Base-by-base conservation (phyloP, 30 jellyfish, hydroid and myxozoan genomes). In the Hydra vulgaris region DNA sequence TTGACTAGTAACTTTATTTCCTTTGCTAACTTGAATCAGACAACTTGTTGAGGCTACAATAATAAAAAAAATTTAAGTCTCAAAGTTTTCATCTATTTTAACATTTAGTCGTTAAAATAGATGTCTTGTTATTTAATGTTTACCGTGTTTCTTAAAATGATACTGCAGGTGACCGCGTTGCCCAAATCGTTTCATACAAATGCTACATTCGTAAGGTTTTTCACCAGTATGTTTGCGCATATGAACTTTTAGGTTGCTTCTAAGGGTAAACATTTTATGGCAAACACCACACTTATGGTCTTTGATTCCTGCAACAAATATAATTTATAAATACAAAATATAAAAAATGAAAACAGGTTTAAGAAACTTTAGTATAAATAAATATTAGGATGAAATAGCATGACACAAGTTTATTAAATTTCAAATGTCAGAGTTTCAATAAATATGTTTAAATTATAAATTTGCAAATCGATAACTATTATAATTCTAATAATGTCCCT, bases 201-300 rank as follows among this genome's bases (percentile, higher is more conserved):
- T 78, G 54, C 66, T 61, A 73, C 99, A 92, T 61, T 92, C 81
- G 89, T 92, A 92, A 0, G 99, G 99, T 56, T 92, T 92, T 26
- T 92, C 99, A 15, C 99, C 99, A 23, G 99, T 92, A 85, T 92
- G 99, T 73, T 92, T 92, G 78, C 99, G 94, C 99, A 92, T 92
- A 89, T 92, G 99, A 72, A 92, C 99, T 84, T 92, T 92, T 75
- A 92, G 83, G 84, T 92, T 92, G 84, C 99, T 92, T 55, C 96
- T 82, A 81, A 92, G 73, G 21, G 99, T 92, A 74, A 92, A 92
- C 72, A 83, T 87, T 73, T 92, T 92, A 7, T 95, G 88, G 69
- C 99, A 92, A 21, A 83, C 96, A 0, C 74, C 79, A 74, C 99
- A 92, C 66, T 85, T 83, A 86, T 92, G 99, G 74, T 92, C 99